phyloP scores from a whole-genome alignment of 2,888 invertebrate genomes.

The Synergus japonicus region DNA sequence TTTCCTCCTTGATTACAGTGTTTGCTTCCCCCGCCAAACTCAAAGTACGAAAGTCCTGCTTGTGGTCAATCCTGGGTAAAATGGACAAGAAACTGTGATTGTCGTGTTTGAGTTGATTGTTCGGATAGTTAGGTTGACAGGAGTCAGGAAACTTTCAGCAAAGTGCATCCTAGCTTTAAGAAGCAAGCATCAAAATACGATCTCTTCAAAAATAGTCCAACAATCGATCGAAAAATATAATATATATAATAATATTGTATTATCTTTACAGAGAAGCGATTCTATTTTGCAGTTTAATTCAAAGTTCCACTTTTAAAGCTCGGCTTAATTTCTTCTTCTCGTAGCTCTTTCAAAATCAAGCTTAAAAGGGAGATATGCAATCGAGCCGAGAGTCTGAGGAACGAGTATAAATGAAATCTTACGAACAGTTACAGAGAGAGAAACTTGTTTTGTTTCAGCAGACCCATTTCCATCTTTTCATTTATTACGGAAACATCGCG shows the following conservation, averaged over 20 bases:
- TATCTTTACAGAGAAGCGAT: not conserved
- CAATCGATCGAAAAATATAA: too few relatives aligned
- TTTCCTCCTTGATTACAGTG: conserved; percentile 65
- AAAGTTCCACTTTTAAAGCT: not conserved
- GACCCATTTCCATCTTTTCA: not conserved
- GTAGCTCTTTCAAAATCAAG: not conserved
- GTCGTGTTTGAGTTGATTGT: conserved; percentile 39
- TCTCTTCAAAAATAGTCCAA: not conserved
- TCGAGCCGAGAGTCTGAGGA: not conserved
- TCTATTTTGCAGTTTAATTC: not conserved
- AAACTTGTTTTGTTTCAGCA: conserved; percentile 5
- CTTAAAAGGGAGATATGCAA: not conserved
- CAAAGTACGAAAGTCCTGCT: conserved; percentile 50
- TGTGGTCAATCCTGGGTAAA: conserved; percentile 23
- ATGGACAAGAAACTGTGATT: conserved; percentile 34
- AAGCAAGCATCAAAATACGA: not conserved
- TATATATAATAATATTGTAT: too few relatives aligned
- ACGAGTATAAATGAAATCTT: conserved; percentile 17
- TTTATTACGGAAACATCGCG: not conserved
- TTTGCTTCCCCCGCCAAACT: conserved; percentile 59
- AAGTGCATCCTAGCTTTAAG: not conserved
- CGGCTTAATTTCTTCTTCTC: not conserved
- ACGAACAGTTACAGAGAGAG: not conserved
- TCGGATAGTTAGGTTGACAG: not conserved
- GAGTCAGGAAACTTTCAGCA: not conserved